These are phyloP conservation scores for Micoletzkya japonica DNA, from an alignment of 2,888 invertebrate species.

Conservation along the genomic window DNA sequence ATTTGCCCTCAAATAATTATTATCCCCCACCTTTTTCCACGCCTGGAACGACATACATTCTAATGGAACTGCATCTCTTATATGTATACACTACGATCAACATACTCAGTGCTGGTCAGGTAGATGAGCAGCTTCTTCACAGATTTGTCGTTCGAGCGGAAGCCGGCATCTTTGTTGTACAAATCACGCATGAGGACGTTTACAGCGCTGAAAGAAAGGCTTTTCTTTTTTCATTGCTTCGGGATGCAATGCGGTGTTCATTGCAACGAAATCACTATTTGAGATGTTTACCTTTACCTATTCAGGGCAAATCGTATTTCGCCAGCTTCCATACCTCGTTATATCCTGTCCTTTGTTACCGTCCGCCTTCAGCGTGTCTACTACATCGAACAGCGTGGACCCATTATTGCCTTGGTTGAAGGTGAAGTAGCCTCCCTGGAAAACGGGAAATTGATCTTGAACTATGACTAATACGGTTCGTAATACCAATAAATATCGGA, in stretches of 20 bases:
- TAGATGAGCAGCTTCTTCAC: constrained; percentile 43
- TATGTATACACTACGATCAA: not conserved
- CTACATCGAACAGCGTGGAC: not conserved
- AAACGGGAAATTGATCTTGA: not conserved
- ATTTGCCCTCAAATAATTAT: not conserved
- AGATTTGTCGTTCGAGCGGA: not conserved
- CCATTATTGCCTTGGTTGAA: constrained; percentile 5
- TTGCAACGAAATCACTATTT: not conserved
- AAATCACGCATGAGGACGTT: constrained; percentile 6
- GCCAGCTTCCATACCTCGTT: constrained; percentile 4
- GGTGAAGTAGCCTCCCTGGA: constrained; percentile 16
- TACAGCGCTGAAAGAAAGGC: not conserved
- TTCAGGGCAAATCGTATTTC: too few species aligned
- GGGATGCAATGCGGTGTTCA: too few species aligned
- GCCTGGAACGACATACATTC: not conserved
- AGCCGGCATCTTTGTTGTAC: constrained; percentile 6
- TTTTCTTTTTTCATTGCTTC: too few species aligned
- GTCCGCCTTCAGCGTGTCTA: not conserved
- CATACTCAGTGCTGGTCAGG: constrained; percentile 44
- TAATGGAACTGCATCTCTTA: not conserved
- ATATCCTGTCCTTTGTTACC: constrained; percentile 22
- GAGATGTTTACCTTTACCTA: not conserved
- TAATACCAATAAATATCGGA: not conserved
- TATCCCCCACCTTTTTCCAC: not conserved
- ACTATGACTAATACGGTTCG: not conserved